Conservation (phyloP, 2,888 invertebrate species). For the Drosophila meridiana region DNA sequence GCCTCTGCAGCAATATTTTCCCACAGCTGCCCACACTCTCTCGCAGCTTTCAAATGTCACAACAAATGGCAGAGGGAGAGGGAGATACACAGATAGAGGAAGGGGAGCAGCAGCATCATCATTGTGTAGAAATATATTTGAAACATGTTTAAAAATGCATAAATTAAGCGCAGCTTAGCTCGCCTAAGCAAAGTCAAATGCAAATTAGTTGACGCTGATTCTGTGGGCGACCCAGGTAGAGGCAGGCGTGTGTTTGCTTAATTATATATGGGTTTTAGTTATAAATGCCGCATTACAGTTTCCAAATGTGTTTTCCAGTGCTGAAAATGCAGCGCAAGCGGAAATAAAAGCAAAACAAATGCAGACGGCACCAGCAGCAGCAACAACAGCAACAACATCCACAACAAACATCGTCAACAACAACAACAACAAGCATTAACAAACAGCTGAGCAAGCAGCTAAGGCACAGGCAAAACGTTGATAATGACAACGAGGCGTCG, state of each 20-base stretch:
- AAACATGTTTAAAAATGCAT: constrained; percentile 74
- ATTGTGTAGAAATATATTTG: constrained; percentile 35
- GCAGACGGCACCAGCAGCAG: constrained; percentile 16
- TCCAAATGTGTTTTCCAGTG: constrained; percentile 47
- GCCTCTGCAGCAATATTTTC: constrained; percentile 48
- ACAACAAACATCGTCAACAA: constrained; percentile 24
- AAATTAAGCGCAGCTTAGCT: constrained; percentile 62
- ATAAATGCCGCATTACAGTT: constrained; percentile 33
- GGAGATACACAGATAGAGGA: background rate
- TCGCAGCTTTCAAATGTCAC: constrained; percentile 50
- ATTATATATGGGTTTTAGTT: constrained; percentile 34
- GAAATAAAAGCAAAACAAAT: constrained; percentile 71
- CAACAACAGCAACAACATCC: constrained; percentile 24
- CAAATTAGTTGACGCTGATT: constrained; percentile 59
- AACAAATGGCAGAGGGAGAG: constrained; percentile 18
- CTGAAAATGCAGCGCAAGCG: constrained; percentile 72
- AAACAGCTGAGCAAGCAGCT: constrained; percentile 65
- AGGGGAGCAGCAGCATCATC: constrained; percentile 5
- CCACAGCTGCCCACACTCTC: constrained; percentile 53
- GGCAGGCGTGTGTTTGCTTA: constrained; percentile 14
- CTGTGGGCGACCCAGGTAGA: constrained; percentile 40
- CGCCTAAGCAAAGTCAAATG: constrained; percentile 61
- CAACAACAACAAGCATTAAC: constrained; percentile 24
- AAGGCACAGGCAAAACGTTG: constrained; percentile 47
- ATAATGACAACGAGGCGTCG: constrained; percentile 51